Evolutionary conservation across 2,888 invertebrate genomes (phyloP).

Genomic region (Pseudolycoriella hygida): DNA sequence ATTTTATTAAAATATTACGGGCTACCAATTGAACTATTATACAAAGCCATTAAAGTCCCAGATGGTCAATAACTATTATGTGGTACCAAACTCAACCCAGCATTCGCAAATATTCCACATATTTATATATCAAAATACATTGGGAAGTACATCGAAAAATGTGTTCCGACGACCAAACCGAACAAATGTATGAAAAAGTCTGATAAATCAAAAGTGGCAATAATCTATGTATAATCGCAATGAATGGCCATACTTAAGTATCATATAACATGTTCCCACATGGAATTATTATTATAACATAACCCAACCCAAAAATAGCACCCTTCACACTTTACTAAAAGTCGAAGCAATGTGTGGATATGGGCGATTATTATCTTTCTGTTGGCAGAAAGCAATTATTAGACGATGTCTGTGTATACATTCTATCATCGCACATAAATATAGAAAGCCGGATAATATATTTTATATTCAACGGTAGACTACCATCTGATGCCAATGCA

Average conservation of each 20-base stretch:
- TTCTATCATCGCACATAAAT: background rate
- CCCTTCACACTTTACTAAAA: background rate
- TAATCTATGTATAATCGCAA: conserved; percentile 1
- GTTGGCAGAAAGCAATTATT: conserved; percentile 1
- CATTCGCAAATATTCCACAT: too few species aligned
- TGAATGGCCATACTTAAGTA: conserved; percentile 1
- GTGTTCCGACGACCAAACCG: background rate
- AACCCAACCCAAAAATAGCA: background rate
- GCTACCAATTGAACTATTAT: too few species aligned
- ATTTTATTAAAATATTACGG: too few species aligned
- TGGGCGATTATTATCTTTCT: background rate
- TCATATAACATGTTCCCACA: conserved; percentile 1
- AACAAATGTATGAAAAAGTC: background rate
- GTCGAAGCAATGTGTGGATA: background rate
- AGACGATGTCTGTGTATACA: background rate
- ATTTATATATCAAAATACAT: too few species aligned
- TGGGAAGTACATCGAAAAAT: background rate
- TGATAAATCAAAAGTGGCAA: conserved; percentile 1
- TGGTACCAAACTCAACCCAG: too few species aligned
- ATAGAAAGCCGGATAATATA: background rate
- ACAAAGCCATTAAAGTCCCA: too few species aligned
- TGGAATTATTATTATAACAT: background rate
- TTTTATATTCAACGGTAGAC: background rate
- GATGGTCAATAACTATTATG: too few species aligned
- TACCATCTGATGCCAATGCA: background rate